Evolutionary conservation across 2,113 vertebrate genomes (phyloP).

Genomic region (Paratilapia polleni): DNA sequence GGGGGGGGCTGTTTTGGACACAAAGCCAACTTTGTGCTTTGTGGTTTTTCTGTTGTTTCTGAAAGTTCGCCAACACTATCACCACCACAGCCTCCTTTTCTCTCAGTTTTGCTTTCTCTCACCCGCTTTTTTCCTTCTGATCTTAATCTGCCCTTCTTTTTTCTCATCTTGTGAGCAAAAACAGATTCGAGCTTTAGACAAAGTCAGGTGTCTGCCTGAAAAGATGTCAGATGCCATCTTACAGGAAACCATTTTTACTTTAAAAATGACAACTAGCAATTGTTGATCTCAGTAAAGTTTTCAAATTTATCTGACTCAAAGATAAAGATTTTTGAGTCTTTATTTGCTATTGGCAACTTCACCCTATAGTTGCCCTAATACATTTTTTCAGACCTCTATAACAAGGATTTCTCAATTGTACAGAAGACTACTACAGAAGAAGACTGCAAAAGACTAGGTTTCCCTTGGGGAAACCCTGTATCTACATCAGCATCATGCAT

Average conservation of each 20-base stretch:
- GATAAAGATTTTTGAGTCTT: no score
- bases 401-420: no score
- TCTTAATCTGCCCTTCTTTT: neutral
- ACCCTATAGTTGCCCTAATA: neutral
- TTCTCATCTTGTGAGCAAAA: neutral
- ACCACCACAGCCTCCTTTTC: neutral
- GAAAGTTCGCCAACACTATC: slow-evolving; percentile 3
- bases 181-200: neutral
- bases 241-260: no score
- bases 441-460: no score
- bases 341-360: fast-evolving
- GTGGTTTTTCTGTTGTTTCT: slow-evolving; percentile 26
- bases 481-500: no score
- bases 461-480: no score
- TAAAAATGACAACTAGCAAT: neutral
- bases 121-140: neutral
- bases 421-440: no score
- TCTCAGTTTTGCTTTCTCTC: neutral
- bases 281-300: neutral
- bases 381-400: no score
- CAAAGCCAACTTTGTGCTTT: slow-evolving; percentile 28
- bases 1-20: slow-evolving; percentile 14
- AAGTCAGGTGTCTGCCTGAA: neutral
- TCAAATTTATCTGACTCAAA: neutral
- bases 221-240: neutral